Conservation (phyloP, 2,113 vertebrate species). For the Chamaetylas fuelleborni region DNA sequence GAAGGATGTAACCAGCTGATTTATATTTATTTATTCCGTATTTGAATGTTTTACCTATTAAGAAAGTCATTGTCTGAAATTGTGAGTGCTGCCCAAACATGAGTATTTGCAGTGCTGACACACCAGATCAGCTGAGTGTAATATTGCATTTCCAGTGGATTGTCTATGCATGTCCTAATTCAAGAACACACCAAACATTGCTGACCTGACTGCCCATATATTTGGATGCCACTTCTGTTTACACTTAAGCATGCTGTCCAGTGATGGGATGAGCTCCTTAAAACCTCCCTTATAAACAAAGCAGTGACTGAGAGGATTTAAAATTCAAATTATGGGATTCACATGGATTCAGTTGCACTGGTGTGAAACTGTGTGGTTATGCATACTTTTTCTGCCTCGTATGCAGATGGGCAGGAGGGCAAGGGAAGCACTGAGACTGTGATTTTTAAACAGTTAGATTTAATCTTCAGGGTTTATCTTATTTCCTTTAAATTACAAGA, state of each 20-base stretch:
- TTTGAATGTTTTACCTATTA: slow-evolving; percentile 39
- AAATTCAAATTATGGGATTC: slow-evolving; percentile 54
- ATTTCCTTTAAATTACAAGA: not conserved
- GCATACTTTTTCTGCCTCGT: not conserved
- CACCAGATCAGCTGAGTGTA: slow-evolving; percentile 14
- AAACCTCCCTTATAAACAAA: slow-evolving; percentile 9
- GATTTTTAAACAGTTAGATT: not conserved
- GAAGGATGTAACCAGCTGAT: slow-evolving; percentile 2
- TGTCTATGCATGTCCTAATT: slow-evolving; percentile 48
- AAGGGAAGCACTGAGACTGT: not conserved
- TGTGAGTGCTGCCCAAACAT: not conserved
- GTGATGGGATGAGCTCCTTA: not conserved
- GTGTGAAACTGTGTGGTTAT: slow-evolving; percentile 45
- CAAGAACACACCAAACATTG: slow-evolving; percentile 7
- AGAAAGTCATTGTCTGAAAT: slow-evolving; percentile 33
- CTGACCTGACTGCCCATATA: slow-evolving; percentile 24
- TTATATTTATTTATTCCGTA: slow-evolving; percentile 32
- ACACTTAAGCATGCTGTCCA: not conserved
- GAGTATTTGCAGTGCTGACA: slow-evolving; percentile 2
- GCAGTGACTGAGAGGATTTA: slow-evolving; percentile 26
- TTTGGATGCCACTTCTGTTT: slow-evolving; percentile 46
- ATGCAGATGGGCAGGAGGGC: not conserved
- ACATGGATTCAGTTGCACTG: not conserved
- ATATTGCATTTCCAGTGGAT: slow-evolving; percentile 41
- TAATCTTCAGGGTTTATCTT: not conserved